phyloP scores from a whole-genome alignment of 1,140 invertebrate genomes.

The Vanessa tameamea region DNA sequence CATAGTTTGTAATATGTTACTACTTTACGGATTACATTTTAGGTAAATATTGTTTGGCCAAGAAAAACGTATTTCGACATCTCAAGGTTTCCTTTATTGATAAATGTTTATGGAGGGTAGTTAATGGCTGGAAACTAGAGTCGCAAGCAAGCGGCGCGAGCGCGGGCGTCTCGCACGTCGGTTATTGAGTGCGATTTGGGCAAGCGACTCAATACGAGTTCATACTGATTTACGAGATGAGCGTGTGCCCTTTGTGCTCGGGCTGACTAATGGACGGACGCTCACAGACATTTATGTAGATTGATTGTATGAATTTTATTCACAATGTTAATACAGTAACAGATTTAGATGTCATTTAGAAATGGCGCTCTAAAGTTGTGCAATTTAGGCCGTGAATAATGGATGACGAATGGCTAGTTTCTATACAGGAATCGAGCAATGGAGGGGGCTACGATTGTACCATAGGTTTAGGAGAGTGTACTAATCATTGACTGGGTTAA shows the following conservation, averaged over 20 bases:
- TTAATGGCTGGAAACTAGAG: constrained; percentile 60
- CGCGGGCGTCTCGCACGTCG: constrained; percentile 46
- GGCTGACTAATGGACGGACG: constrained; percentile 79
- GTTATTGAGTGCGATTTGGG: constrained; percentile 74
- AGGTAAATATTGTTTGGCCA: too few species aligned
- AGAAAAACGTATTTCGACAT: background rate
- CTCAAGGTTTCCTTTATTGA: constrained; percentile 48
- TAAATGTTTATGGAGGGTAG: constrained; percentile 60
- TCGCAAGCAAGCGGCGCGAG: constrained; percentile 28
- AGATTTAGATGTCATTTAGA: constrained; percentile 81
- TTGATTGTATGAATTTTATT: constrained; percentile 81
- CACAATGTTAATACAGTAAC: constrained; percentile 81
- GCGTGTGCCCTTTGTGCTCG: constrained; percentile 79
- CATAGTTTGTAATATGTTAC: background rate
- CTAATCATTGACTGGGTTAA: background rate
- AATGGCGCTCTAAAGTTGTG: constrained; percentile 80
- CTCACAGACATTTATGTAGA: constrained; percentile 81
- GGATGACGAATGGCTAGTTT: constrained; percentile 76
- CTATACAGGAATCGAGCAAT: constrained; percentile 63
- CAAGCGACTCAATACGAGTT: constrained; percentile 72
- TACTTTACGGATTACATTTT: too few species aligned
- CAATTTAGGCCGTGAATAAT: constrained; percentile 81
- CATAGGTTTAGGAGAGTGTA: background rate
- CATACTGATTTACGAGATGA: constrained; percentile 79
- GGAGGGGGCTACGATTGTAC: constrained; percentile 58